Conservation (phyloP, 2,888 invertebrate genomes). For the Heliconius sara region DNA sequence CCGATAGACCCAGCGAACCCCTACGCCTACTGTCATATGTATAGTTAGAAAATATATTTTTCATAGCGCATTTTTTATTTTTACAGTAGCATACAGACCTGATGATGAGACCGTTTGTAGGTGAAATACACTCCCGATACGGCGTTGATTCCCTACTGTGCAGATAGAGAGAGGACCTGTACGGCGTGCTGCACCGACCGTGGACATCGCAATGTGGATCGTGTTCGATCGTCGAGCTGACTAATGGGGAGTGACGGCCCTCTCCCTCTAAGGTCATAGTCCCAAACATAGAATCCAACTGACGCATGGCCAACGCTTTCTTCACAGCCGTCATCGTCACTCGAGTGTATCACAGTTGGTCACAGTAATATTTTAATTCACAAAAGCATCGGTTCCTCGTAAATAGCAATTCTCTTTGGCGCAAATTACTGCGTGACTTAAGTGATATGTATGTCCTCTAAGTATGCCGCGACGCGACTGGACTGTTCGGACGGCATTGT, state of each 20-base stretch:
- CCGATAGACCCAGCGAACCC: conserved; percentile 84
- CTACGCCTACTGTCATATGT: conserved; percentile 76
- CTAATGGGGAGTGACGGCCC: conserved; percentile 73
- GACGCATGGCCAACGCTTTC: conserved; percentile 87
- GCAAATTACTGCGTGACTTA: conserved; percentile 59
- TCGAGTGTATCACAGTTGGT: conserved; percentile 52
- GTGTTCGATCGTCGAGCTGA: conserved; percentile 83
- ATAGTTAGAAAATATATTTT: conserved; percentile 29
- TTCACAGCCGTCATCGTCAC: conserved; percentile 81
- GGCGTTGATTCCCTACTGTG: conserved; percentile 81
- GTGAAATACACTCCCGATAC: conserved; percentile 76
- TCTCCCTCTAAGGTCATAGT: conserved; percentile 85
- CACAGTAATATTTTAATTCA: conserved; percentile 58
- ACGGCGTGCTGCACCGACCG: conserved; percentile 80
- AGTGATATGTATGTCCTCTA: conserved; percentile 79
- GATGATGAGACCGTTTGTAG: conserved; percentile 77
- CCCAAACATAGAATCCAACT: conserved; percentile 89
- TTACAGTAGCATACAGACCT: conserved; percentile 63
- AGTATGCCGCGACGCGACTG: conserved; percentile 81
- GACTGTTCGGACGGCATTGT: conserved; percentile 76
- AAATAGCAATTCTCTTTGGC: conserved; percentile 39
- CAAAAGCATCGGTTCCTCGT: conserved; percentile 51
- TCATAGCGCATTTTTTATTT: conserved; percentile 19
- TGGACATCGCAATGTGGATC: conserved; percentile 89
- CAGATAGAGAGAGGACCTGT: conserved; percentile 76